Conservation (phyloP, 1,140 invertebrate species). For the Coptotermes formosanus region DNA sequence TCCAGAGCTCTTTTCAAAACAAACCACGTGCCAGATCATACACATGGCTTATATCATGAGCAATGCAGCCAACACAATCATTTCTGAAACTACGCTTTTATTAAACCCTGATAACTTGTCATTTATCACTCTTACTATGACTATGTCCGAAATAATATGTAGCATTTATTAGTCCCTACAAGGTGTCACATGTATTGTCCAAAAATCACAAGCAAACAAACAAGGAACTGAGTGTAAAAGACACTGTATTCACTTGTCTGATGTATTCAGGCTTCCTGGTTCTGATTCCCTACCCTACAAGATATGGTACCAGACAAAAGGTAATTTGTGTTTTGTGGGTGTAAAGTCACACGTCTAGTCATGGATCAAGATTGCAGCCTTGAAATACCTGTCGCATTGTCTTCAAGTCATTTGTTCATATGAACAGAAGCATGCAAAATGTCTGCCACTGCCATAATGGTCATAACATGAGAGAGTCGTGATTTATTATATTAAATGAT, state of each 20-base stretch:
- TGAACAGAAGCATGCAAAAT: no score
- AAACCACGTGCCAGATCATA: neutral
- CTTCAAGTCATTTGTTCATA: no score
- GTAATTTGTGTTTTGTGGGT: no score
- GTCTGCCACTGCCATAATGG: no score
- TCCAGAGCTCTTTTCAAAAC: neutral
- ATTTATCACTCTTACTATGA: neutral
- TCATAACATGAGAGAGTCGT: no score
- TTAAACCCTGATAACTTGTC: neutral
- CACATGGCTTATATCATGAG: neutral
- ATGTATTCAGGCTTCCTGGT: neutral
- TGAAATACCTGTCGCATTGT: no score
- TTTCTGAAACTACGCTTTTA: neutral
- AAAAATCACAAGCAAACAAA: conserved; percentile 1
- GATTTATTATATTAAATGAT: neutral
- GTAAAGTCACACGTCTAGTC: no score
- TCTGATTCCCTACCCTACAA: no score
- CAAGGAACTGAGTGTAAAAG: neutral
- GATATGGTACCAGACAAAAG: no score
- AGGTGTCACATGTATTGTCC: neutral
- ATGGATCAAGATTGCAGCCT: no score
- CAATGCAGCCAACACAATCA: neutral
- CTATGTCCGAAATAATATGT: neutral
- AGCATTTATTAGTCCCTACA: neutral
- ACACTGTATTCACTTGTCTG: neutral